Evolutionary conservation across 2,113 vertebrate species (phyloP), one percentile per base, ranked within the genome.

Genomic region (Rynchops niger): DNA sequence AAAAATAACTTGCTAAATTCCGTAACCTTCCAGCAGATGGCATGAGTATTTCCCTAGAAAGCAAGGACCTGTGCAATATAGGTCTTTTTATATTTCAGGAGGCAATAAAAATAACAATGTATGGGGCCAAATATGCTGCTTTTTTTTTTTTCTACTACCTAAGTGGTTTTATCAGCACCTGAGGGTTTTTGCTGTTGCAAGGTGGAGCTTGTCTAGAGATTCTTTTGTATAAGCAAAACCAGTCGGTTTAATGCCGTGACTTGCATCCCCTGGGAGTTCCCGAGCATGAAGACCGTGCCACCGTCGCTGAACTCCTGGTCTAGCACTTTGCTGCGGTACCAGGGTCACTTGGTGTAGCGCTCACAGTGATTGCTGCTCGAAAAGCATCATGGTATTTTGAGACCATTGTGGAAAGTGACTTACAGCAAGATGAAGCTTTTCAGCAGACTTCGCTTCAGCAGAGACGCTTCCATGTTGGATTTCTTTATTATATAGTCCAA

Each of bases 321-420:
- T 98, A 9, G 97, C 98, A 1, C 98, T 99, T 78, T 99, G 98
- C 72, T 98, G 99, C 2, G 98, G 98, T 88, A 98, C 98, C 2
- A 99, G 99, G 30, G 98, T 99, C 87, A 98, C 98, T 87, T 98
- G 97, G 55, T 95, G 98, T 94, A 99, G 98, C 32, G 98, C 98
- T 1, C 97, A 98, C 91, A 99, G 98, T 52, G 98, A 99, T 9
- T 14, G 98, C 98, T 6, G 98, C 99, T 26, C 98, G 99, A 96
- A 99, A 97, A 62, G 98, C 98, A 23, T 96, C 99, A 23, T 98
- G 98, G 90, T 99, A 99, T 94, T 96, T 99, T 97, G 99, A 99
- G 95, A 98, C 98, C 83, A 96, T 91, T 79, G 91, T 88, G 9
- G 94, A 85, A 80, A 97, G 81, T 62, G 93, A 71, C 23, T 59